Evolutionary conservation across 2,113 vertebrate genomes (phyloP), one percentile per base, ranked within the genome.

Genomic region (Sclerurus mexicanus): DNA sequence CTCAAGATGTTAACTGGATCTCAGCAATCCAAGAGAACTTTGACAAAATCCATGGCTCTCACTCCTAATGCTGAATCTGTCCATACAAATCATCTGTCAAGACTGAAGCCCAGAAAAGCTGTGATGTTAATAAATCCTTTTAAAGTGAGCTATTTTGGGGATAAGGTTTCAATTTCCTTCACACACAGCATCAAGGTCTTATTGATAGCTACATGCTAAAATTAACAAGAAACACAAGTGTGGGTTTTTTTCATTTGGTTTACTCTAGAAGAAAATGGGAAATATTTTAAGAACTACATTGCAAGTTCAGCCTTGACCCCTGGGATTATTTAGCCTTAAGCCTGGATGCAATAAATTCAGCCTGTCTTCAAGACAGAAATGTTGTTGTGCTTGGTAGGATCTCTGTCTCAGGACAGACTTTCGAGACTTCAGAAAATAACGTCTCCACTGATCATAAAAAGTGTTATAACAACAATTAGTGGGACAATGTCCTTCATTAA

Each of bases 321-420:
- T 88, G 90, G 72, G 63, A 91, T 86, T 83, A 86, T 62, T 88
- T 90, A 86, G 75, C 87, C 93, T 93, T 93, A 62, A 85, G 39
- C 75, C 92, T 82, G 58, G 44, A 85, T 94, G 63, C 55, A 92
- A 56, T 71, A 81, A 92, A 68, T 92, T 94, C 35, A 80, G 46
- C 13, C 42, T 2, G 15, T 55, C 35, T 68, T 85, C n/a, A 71
- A 42, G 44, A 58, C 31, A 85, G 55, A 91, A 71, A 33, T 56
- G 6, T 24, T 90, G 23, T 44, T 92, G 14, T 59, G 7, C 44
- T 78, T 72, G 22, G 33, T 62, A 71, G 66, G 24, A 37, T 3
- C 2, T 39, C 7, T 0, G 8, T 33, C 55, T 71, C 52, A 56
- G 46, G 7, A 74, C 24, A 77, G 49, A 71, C 33, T 59, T 80